These are phyloP conservation scores for Forbesichthys agassizii DNA, from an alignment of 2,113 vertebrate genomes.

Conservation along the genomic window DNA sequence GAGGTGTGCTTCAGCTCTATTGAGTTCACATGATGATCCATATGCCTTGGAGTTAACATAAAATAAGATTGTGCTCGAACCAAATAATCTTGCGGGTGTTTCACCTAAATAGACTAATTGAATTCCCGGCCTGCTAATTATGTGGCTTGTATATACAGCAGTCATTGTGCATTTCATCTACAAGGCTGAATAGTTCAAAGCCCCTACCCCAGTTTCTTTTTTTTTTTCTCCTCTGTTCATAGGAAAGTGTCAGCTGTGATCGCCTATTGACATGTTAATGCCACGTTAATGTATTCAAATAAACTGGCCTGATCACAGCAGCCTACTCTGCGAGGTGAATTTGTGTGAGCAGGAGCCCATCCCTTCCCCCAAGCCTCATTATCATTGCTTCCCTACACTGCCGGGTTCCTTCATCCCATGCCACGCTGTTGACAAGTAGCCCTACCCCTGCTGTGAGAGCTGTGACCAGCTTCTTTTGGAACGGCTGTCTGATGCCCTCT, in stretches of 20 bases:
- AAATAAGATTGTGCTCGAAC: background rate
- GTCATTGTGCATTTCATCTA: conserved; percentile 39
- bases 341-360: conserved; percentile 37
- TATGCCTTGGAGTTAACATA: background rate
- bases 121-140: conserved; percentile 36
- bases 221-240: conserved; percentile 30
- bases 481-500: conserved; percentile 10
- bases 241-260: conserved; percentile 67
- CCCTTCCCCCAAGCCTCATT: conserved; percentile 61
- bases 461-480: conserved; percentile 17
- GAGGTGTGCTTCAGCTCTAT: background rate
- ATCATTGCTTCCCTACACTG: conserved; percentile 17
- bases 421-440: background rate
- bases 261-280: conserved; percentile 75
- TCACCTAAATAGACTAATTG: conserved; percentile 12
- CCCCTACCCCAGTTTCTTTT: conserved; percentile 15
- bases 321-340: conserved; percentile 42
- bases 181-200: conserved; percentile 58
- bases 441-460: conserved; percentile 3
- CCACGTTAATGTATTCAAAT: conserved; percentile 73
- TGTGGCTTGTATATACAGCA: conserved; percentile 17
- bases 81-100: background rate
- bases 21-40: conserved; percentile 4
- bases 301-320: conserved; percentile 61
- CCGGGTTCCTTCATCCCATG: background rate